phyloP scores from a whole-genome alignment of 2,113 vertebrate species.

The Anas platyrhynchos region DNA sequence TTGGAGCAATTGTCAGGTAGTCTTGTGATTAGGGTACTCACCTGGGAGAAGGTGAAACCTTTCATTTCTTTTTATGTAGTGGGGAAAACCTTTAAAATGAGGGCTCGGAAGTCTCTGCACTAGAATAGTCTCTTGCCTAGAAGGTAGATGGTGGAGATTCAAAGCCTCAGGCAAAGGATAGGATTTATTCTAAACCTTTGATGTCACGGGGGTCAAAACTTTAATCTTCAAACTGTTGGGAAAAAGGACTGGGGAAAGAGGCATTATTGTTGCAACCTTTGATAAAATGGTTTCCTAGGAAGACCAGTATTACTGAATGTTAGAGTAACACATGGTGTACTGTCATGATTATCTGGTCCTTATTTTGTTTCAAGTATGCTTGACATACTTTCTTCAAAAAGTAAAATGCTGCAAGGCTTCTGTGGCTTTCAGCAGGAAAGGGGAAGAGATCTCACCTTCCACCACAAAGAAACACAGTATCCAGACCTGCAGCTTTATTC shows the following conservation, averaged over 20 bases:
- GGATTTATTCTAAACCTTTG: neutral
- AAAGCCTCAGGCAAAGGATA: slow-evolving; percentile 3
- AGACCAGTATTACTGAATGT: neutral
- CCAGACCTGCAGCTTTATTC: neutral
- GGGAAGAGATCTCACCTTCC: neutral
- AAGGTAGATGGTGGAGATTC: neutral
- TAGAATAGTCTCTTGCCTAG: neutral
- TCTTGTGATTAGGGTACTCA: neutral
- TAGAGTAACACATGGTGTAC: neutral
- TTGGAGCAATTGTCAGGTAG: neutral
- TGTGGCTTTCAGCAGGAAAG: neutral
- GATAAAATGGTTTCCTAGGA: neutral
- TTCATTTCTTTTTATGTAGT: neutral
- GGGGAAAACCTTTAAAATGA: neutral
- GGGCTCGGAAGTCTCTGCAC: neutral
- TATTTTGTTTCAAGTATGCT: neutral
- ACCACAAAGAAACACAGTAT: neutral
- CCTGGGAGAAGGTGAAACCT: neutral
- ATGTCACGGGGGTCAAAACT: neutral
- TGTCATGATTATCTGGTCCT: neutral
- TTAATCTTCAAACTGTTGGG: neutral
- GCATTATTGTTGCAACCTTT: neutral
- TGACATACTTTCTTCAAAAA: neutral
- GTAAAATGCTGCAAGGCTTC: neutral
- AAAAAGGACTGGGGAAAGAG: neutral